These are phyloP conservation scores for Clostera curtula DNA, from an alignment of 2,888 invertebrate genomes.

Conservation along the genomic window DNA sequence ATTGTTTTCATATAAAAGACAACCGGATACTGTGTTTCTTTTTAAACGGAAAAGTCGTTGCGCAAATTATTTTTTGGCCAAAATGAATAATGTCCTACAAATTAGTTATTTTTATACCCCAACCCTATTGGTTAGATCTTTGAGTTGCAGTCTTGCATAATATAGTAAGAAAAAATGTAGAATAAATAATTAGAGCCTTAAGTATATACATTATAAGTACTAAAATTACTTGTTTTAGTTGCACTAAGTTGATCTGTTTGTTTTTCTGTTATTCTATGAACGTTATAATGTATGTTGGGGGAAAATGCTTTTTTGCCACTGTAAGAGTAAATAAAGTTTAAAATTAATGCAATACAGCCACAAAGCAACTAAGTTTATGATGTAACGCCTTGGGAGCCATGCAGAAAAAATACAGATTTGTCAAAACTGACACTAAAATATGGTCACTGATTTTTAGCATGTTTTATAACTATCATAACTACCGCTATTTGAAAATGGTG, in stretches of 20 bases:
- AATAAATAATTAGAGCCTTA: slow-evolving; percentile 19
- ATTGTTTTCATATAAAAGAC: too few relatives aligned
- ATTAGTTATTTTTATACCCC: slow-evolving; percentile 26
- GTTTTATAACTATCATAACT: too few relatives aligned
- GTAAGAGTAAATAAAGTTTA: neutral
- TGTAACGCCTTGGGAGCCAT: too few relatives aligned
- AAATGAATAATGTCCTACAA: slow-evolving; percentile 10
- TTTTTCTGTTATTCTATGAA: slow-evolving; percentile 28
- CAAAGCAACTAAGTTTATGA: too few relatives aligned
- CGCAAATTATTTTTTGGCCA: neutral
- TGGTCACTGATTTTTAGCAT: too few relatives aligned
- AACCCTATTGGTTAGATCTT: slow-evolving; percentile 21
- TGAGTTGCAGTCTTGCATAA: slow-evolving; percentile 7
- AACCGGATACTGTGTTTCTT: neutral
- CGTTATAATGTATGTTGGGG: slow-evolving; percentile 20
- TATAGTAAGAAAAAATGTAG: slow-evolving; percentile 16
- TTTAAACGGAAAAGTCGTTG: neutral
- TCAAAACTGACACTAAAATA: too few relatives aligned
- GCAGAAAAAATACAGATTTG: too few relatives aligned
- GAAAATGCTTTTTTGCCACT: slow-evolving; percentile 13
- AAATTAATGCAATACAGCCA: too few relatives aligned
- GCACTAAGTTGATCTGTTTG: slow-evolving; percentile 6
- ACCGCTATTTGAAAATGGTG: too few relatives aligned
- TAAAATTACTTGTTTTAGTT: slow-evolving; percentile 22
- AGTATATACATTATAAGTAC: slow-evolving; percentile 15